phyloP scores from a whole-genome alignment of 2,113 vertebrate genomes.

The Platysternon megacephalum region DNA sequence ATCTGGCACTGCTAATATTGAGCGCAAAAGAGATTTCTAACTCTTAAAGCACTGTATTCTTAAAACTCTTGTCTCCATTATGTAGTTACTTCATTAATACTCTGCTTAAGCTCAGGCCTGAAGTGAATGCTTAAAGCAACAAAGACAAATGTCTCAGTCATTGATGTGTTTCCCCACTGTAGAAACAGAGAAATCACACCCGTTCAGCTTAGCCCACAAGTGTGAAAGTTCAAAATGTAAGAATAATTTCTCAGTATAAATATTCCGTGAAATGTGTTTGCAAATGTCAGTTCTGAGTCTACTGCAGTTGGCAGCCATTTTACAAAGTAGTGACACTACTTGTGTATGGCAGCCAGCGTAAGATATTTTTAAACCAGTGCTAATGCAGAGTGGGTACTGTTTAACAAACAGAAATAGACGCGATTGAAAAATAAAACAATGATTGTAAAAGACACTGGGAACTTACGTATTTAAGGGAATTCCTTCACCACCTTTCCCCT shows the following conservation, averaged over 20 bases:
- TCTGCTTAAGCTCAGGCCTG: slow-evolving; percentile 52
- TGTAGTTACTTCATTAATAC: slow-evolving; percentile 56
- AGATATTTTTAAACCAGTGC: slow-evolving; percentile 21
- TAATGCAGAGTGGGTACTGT: background rate
- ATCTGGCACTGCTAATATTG: background rate
- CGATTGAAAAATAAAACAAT: background rate
- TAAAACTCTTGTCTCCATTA: slow-evolving; percentile 45
- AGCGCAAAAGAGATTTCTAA: slow-evolving; percentile 33
- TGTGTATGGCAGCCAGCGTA: background rate
- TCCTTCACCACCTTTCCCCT: fast-evolving
- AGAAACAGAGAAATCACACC: slow-evolving; percentile 19
- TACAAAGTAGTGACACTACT: background rate
- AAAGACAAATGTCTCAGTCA: slow-evolving; percentile 37
- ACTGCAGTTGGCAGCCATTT: slow-evolving; percentile 31
- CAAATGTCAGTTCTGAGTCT: slow-evolving; percentile 3
- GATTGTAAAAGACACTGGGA: background rate
- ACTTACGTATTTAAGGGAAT: background rate
- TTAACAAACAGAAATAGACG: background rate
- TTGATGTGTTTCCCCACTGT: slow-evolving; percentile 33
- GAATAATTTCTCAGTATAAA: background rate
- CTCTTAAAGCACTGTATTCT: slow-evolving; percentile 41
- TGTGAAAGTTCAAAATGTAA: slow-evolving; percentile 22
- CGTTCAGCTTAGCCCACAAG: background rate
- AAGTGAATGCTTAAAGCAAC: slow-evolving; percentile 56
- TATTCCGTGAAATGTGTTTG: background rate